Evolutionary conservation across 2,113 vertebrate genomes (phyloP).

Genomic region (Apteryx owenii): DNA sequence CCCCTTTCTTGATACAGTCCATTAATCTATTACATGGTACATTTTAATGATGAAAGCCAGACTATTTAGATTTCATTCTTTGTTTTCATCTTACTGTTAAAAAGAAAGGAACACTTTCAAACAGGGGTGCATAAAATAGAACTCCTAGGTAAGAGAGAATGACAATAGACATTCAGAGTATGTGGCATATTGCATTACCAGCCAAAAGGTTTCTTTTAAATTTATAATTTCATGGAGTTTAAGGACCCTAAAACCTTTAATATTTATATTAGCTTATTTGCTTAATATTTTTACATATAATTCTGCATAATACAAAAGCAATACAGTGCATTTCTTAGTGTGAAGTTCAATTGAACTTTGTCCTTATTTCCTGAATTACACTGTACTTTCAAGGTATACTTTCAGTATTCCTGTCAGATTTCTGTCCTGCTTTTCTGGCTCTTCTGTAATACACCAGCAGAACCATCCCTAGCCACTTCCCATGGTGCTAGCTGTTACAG

Average conservation of each 20-base stretch:
- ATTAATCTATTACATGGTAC: not conserved
- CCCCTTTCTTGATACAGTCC: not conserved
- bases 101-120: not conserved
- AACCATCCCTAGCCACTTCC: not conserved
- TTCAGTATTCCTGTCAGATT: not conserved
- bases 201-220: not conserved
- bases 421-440: not conserved
- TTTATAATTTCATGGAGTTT: slow-evolving; percentile 8
- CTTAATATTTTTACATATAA: not conserved
- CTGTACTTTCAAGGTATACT: not conserved
- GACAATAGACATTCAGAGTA: not conserved
- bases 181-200: not conserved
- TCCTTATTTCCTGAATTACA: not conserved
- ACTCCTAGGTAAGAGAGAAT: not conserved
- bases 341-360: not conserved
- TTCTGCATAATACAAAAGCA: not conserved
- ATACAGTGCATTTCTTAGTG: not conserved
- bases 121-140: not conserved
- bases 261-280: not conserved
- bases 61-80: not conserved
- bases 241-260: not conserved
- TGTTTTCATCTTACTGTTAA: not conserved
- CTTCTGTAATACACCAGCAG: not conserved
- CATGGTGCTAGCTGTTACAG: too few relatives aligned
- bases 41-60: not conserved